Base-by-base conservation (phyloP, 1,140 invertebrate species). In the Intoshia linei region DNA sequence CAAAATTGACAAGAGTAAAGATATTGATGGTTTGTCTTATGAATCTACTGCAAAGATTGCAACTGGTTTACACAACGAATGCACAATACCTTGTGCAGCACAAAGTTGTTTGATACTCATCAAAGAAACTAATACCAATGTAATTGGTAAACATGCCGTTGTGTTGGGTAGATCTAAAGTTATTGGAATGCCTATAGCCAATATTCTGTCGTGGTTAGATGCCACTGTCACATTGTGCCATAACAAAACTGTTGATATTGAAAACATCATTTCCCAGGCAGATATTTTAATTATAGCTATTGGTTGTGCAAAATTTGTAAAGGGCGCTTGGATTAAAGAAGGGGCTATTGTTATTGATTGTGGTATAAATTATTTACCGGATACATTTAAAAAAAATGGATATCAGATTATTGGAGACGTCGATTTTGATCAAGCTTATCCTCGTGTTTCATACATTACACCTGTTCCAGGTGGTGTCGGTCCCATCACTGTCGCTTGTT, bases 301-400 rank as follows among this genome's bases (percentile, higher is more conserved):
- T 45, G 90, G 90, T 0, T 66, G 70, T 48, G 62, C 81, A 5
- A 67, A 83, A 56, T 65, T 92, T 59, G 81, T 98, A 1, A 77
- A 77, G 55, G 76, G 72, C 0, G 71, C 71, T 34, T 95, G 87
- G 87, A 71, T 98, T 30, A 95, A 95, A 61, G 76, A 77, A 0
- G 83, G 84, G 15, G 83, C 84, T 31, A 71, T 95, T 21, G 84
- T 98, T n/a, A 92, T 98, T 45, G 90, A 98, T 55, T 98, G 87
- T 63, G 90, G 90, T 27, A 98, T 95, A 37, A 93, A 87, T 58
- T 66, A 72, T 3, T 71, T 87, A 44, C 66, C 73, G 61, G 78
- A 77, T 83, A 37, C 38, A 33, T 18, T 24, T 4, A 35, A 14
- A 5, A 22, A 4, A 14, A 5, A 22, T 19, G 17, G 7, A 32